These are phyloP conservation scores for Platyscapa corneri DNA, from an alignment of 1,140 invertebrate genomes.

Conservation along the genomic window DNA sequence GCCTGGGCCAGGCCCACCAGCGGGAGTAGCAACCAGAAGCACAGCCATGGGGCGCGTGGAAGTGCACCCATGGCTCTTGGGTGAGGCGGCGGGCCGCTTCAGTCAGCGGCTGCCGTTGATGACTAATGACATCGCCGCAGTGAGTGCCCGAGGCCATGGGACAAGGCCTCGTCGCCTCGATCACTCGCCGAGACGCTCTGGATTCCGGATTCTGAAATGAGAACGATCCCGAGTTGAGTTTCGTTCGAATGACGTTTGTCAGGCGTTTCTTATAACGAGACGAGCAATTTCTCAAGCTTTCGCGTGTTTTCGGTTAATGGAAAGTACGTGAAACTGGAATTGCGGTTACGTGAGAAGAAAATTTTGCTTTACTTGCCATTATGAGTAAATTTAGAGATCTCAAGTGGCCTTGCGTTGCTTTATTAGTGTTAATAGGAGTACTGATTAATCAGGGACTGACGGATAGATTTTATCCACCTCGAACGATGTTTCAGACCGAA, in stretches of 20 bases:
- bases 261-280: too few species aligned
- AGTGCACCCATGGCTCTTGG: slow-evolving; percentile 7
- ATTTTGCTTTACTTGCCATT: neutral
- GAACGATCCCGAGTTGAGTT: neutral
- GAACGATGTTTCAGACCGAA: neutral
- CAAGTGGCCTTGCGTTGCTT: neutral
- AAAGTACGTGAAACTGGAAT: too few species aligned
- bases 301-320: too few species aligned
- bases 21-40: slow-evolving; percentile 44
- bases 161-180: neutral
- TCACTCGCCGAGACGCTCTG: neutral
- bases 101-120: neutral
- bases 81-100: neutral
- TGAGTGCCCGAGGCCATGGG: neutral
- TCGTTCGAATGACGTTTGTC: neutral
- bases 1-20: slow-evolving; percentile 58
- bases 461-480: neutral
- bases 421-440: too few species aligned
- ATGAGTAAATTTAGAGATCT: neutral
- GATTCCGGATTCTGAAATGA: neutral
- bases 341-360: neutral
- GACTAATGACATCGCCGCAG: neutral
- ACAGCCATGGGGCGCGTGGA: neutral
- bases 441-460: neutral
- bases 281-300: too few species aligned